Evolutionary conservation across 1,140 invertebrate genomes (phyloP).

Genomic region (Adoxophyes honmai): DNA sequence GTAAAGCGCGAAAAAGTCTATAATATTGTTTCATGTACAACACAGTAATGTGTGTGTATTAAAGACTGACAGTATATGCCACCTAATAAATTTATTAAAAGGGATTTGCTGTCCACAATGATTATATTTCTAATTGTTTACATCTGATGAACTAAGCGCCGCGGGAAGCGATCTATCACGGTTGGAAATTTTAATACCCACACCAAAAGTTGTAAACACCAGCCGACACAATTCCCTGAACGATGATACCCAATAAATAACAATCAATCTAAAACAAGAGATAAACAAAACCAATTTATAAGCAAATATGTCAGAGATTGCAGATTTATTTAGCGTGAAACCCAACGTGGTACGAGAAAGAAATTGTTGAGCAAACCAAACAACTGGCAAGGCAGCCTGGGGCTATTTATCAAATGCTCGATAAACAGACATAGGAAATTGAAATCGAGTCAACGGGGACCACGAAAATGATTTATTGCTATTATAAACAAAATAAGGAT

Average conservation of each 20-base stretch:
- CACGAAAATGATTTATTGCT: conserved; percentile 66
- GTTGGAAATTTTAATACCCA: background rate
- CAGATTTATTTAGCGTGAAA: conserved; percentile 68
- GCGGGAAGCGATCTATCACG: too few relatives aligned
- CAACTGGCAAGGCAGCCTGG: conserved; percentile 38
- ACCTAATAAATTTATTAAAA: too few relatives aligned
- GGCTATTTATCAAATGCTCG: conserved; percentile 71
- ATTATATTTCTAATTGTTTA: too few relatives aligned
- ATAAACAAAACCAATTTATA: conserved; percentile 66
- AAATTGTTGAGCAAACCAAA: conserved; percentile 48
- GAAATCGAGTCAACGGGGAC: conserved; percentile 67
- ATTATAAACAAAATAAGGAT: conserved; percentile 70
- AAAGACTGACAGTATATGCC: too few relatives aligned
- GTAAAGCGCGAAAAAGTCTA: too few relatives aligned
- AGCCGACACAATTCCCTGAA: conserved; percentile 23
- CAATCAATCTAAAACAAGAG: conserved; percentile 45
- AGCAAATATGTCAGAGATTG: conserved; percentile 60
- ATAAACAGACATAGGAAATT: conserved; percentile 73
- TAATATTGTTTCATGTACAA: too few relatives aligned
- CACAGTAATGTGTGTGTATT: too few relatives aligned
- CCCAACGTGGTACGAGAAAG: conserved; percentile 36
- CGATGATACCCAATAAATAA: conserved; percentile 39
- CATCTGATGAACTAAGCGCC: too few relatives aligned
- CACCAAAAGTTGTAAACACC: background rate
- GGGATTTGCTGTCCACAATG: too few relatives aligned